Base-by-base conservation (phyloP, 2,797 vertebrate species). In the Nannoperca obscura region DNA sequence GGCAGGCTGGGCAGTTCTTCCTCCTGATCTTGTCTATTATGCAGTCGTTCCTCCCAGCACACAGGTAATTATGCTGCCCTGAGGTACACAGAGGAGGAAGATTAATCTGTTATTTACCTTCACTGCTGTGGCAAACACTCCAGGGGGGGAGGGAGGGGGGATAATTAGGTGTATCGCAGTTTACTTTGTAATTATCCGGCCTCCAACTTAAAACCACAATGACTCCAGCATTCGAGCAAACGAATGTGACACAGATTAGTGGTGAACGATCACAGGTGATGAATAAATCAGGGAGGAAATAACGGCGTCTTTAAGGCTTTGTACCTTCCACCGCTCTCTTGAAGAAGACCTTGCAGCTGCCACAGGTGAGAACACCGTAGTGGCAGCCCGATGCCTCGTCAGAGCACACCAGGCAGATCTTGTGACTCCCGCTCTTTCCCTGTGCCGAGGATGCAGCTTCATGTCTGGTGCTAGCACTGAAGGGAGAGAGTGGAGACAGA, bases 281-380 rank as follows among this genome's bases (percentile, higher is more conserved):
- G 19, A 55, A 50, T n/a, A n/a, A 47, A 40, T 15, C 32, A 38
- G 27, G 7, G 66, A 69, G 19, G 6, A 30, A 52, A 73, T 40
- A 32, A 50, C 10, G 20, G 38, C 4, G 13, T 50, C 10, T 12
- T 12, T 38, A 11, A 42, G 30, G 40, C 7, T 55, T 57, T 47
- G 42, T 94, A 99, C 98, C 98, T 99, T 99, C 98, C 85, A 99
- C 98, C 14, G 98, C 98, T 94, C 98, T 96, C 90, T 99, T 99
- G 93, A 99, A 99, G 95, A 99, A 99, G n/a, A 99, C 98, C 94
- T 99, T 99, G 94, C 98, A 99, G 95, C 98, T 99, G 86, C 98
- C 98, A 38, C 98, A 99, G 22, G 98, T 99, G 81, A 99, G 95
- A 59, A 99, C 98, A 1, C 98, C 98, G 0, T 99, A 99, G 87